Base-by-base conservation (phyloP, 2,888 invertebrate genomes). In the Polylopha cassiicola region DNA sequence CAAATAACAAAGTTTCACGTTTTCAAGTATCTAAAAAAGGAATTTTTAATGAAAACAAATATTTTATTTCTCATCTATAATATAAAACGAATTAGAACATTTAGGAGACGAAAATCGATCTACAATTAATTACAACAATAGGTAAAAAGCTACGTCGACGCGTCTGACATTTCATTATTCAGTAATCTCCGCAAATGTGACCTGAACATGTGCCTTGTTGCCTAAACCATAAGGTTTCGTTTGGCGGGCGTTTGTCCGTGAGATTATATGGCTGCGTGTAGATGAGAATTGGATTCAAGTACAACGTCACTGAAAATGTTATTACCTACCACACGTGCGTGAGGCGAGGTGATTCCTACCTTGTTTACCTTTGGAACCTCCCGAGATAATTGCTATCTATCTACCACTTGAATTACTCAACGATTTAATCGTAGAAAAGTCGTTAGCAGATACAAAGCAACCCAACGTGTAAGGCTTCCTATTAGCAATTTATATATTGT, bases 231-330 rank as follows among this genome's bases (percentile, higher is more conserved):
- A 81, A 61, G 78, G 77, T 73, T 78, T 76, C 72, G 47, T 73
- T 61, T 76, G 44, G 51, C 45, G 44, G 36, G 46, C 48, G 45
- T 51, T 50, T 54, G 59, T 53, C 53, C 54, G 57, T 30, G 64
- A 56, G 51, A 64, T 78, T 78, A 62, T 79, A 80, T 71, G 80
- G 80, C 77, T 79, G 76, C 78, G 60, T 61, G 50, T 55, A 58
- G 58, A 61, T 67, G 64, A 57, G 69, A 71, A 73, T 76, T 68
- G 75, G 75, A 71, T 75, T 76, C 65, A 56, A 64, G 59, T 48
- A 54, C 61, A 59, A n/a, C 70, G 75, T 76, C 74, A 74, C 65
- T 70, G 70, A 66, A 75, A 73, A 73, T 73, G 71, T 70, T 72
- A 63, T 71, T 73, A 58, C 44, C 41, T 27, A 44, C 52, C 50